These are phyloP conservation scores for Thunnus thynnus DNA, from an alignment of 2,113 vertebrate genomes.

Conservation along the genomic window DNA sequence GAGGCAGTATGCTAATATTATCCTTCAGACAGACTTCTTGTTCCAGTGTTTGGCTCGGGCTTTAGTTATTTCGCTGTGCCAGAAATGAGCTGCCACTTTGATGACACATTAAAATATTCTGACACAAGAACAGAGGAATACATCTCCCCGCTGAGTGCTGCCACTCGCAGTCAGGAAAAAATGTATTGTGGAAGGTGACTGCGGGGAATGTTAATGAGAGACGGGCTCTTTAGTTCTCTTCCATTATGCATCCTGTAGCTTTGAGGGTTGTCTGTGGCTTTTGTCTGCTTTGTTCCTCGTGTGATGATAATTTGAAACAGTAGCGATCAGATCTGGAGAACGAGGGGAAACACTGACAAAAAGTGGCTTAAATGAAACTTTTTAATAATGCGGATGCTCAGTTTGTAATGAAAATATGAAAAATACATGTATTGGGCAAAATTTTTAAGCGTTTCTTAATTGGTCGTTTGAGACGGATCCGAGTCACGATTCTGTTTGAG, in stretches of 20 bases:
- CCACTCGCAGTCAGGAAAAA: constrained; percentile 25
- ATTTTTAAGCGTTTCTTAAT: too few species aligned
- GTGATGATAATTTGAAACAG: background rate
- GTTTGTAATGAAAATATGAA: background rate
- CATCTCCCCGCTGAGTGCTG: constrained; percentile 53
- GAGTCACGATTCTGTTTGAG: too few species aligned
- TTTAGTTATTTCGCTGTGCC: constrained; percentile 47
- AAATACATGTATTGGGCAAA: too few species aligned
- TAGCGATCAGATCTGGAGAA: constrained; percentile 38
- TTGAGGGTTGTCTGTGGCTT: constrained; percentile 14
- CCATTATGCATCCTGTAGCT: constrained; percentile 25
- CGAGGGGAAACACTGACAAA: background rate
- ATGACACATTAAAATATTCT: constrained; percentile 71
- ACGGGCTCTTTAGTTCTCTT: constrained; percentile 21
- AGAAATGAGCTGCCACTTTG: constrained; percentile 64
- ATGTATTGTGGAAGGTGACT: constrained; percentile 52
- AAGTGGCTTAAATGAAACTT: background rate
- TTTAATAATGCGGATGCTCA: background rate
- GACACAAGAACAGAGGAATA: constrained; percentile 54
- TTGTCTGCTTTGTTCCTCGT: background rate
- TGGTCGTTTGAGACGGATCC: too few species aligned
- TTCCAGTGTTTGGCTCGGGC: constrained; percentile 51
- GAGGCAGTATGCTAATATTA: constrained; percentile 59
- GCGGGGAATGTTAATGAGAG: constrained; percentile 68
- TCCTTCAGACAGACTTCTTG: constrained; percentile 52